A percentile compares a stretch with the other conserved stretches of the same genome.
These are phyloP conservation scores for Sebastes matsubarae DNA, from an alignment of 2,797 vertebrate species.

Conservation along the genomic window DNA sequence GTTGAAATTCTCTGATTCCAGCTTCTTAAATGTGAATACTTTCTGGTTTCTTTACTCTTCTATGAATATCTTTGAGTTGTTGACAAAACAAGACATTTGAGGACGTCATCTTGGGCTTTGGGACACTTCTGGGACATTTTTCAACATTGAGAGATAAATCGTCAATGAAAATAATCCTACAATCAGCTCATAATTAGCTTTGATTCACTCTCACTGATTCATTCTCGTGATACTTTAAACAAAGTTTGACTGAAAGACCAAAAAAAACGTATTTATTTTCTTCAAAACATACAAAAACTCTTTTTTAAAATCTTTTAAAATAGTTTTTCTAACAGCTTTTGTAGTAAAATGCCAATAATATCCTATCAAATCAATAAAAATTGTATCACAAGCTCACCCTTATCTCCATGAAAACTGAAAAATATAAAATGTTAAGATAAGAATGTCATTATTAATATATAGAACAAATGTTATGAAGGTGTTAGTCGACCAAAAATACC, in stretches of 20 bases:
- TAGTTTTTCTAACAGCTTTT: neutral
- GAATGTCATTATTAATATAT: neutral
- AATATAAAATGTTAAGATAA: neutral
- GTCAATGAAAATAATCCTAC: too few relatives aligned
- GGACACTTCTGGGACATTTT: too few relatives aligned
- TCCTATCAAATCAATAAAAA: neutral
- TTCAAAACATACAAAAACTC: neutral
- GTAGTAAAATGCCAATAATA: neutral
- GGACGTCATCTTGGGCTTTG: too few relatives aligned
- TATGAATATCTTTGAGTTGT: too few relatives aligned
- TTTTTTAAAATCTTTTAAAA: neutral
- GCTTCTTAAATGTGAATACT: too few relatives aligned
- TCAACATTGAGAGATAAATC: too few relatives aligned
- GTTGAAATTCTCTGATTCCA: accelerated
- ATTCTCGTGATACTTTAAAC: neutral
- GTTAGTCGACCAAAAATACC: neutral
- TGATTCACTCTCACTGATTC: too few relatives aligned
- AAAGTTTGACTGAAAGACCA: neutral
- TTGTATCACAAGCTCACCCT: neutral
- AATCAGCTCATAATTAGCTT: neutral
- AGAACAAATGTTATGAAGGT: neutral
- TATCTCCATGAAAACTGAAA: neutral
- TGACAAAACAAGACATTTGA: too few relatives aligned
- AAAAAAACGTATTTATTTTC: neutral
- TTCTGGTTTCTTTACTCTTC: too few relatives aligned